phyloP scores from a whole-genome alignment of 2,888 invertebrate species.

The Chironomus riparius region DNA sequence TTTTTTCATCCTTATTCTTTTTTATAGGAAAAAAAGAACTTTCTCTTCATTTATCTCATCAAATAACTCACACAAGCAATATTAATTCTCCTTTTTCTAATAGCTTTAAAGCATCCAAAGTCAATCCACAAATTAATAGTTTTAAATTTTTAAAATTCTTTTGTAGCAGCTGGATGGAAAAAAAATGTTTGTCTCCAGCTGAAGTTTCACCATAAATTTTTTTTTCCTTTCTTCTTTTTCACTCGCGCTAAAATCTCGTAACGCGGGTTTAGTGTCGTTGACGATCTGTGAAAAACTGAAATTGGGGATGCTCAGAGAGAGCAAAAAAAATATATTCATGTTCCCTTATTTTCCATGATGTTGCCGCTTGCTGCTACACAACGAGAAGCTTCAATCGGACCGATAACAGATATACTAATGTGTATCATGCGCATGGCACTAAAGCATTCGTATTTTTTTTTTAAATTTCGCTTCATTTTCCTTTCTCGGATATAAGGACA shows the following conservation, averaged over 20 bases:
- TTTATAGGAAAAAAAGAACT: too few relatives aligned
- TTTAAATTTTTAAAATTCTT: neutral
- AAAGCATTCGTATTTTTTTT: neutral
- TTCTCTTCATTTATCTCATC: too few relatives aligned
- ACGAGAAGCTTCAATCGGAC: neutral
- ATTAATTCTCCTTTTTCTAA: too few relatives aligned
- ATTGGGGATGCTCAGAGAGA: neutral
- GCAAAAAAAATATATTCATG: neutral
- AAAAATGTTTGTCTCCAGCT: slow-evolving; percentile 2
- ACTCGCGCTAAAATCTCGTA: neutral
- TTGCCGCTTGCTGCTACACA: slow-evolving; percentile 2
- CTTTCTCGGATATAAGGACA: neutral
- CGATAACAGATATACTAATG: neutral
- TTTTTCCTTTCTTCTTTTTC: neutral
- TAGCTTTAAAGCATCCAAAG: too few relatives aligned
- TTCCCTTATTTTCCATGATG: neutral
- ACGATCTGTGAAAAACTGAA: slow-evolving; percentile 23
- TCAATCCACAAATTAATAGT: too few relatives aligned
- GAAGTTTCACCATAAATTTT: neutral
- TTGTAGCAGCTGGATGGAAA: neutral
- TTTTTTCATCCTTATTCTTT: too few relatives aligned
- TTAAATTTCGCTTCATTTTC: neutral
- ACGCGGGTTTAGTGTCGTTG: slow-evolving; percentile 10
- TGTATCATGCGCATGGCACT: neutral
- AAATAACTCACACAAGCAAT: too few relatives aligned